phyloP scores from a whole-genome alignment of 1,140 invertebrate genomes.

The Campoletis sonorensis region DNA sequence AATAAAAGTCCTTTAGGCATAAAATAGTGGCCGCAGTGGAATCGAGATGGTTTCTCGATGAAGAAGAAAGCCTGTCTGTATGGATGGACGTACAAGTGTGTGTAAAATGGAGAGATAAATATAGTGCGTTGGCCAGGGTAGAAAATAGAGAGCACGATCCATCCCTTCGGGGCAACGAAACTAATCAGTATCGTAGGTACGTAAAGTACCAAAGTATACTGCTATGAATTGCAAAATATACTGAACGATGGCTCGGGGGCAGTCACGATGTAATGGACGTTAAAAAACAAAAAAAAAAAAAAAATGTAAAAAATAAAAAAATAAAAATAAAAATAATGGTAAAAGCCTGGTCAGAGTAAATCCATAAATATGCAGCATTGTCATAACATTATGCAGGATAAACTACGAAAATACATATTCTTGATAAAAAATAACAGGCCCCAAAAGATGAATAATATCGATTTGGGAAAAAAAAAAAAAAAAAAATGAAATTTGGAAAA shows the following conservation, averaged over 20 bases:
- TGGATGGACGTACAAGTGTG: background rate
- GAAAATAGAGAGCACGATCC: background rate
- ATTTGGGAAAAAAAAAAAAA: no score
- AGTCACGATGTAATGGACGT: background rate
- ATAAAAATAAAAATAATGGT: background rate
- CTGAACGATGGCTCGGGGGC: background rate
- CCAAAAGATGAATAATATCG: no score
- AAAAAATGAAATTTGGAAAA: no score
- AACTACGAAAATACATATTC: background rate
- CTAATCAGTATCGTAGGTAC: conserved; percentile 1
- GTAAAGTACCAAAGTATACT: background rate
- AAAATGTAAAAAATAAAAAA: background rate
- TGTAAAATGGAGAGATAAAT: background rate
- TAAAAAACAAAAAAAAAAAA: background rate
- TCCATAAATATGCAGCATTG: background rate
- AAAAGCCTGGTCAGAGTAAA: background rate
- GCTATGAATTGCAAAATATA: conserved; percentile 9
- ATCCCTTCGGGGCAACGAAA: conserved; percentile 11
- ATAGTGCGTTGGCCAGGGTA: background rate
- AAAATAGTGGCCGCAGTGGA: background rate
- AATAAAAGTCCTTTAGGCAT: background rate
- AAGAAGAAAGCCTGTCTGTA: background rate
- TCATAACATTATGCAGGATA: background rate
- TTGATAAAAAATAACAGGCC: no score
- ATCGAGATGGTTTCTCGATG: background rate